Evolutionary conservation across 2,113 vertebrate genomes (phyloP).

Genomic region (Glaucidium brasilianum): DNA sequence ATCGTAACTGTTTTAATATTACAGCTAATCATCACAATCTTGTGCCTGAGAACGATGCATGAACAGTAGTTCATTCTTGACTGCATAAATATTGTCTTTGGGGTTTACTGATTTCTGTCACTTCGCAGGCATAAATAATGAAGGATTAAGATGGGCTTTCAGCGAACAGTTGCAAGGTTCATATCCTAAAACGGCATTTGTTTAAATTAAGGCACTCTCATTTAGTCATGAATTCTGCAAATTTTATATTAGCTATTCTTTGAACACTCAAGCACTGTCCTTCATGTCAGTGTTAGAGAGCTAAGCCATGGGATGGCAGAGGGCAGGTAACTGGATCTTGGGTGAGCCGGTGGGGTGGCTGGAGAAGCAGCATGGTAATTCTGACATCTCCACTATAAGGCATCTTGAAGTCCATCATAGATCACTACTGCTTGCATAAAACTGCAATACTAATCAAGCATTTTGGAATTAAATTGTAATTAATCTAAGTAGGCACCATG

Average conservation of each 20-base stretch:
- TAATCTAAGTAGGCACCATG: background rate
- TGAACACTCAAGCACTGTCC: background rate
- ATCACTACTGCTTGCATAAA: background rate
- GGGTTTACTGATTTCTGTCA: background rate
- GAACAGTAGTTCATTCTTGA: background rate
- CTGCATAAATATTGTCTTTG: background rate
- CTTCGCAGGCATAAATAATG: background rate
- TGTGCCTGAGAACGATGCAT: background rate
- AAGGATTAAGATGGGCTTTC: background rate
- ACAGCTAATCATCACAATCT: background rate
- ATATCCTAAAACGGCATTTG: background rate
- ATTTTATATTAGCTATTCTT: background rate
- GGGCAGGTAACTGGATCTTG: background rate
- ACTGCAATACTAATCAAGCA: background rate
- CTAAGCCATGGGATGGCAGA: background rate
- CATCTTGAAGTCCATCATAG: background rate
- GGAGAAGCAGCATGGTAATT: background rate
- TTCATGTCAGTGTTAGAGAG: background rate
- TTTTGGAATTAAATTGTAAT: slow-evolving; percentile 1
- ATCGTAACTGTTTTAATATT: background rate
- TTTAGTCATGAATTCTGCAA: background rate
- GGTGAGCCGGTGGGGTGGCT: background rate
- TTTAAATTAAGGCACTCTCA: background rate
- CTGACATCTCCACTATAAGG: background rate
- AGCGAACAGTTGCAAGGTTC: background rate